Conservation (phyloP, 35 echinoderm and acorn worm genomes). For the Stichopus chloronotus region DNA sequence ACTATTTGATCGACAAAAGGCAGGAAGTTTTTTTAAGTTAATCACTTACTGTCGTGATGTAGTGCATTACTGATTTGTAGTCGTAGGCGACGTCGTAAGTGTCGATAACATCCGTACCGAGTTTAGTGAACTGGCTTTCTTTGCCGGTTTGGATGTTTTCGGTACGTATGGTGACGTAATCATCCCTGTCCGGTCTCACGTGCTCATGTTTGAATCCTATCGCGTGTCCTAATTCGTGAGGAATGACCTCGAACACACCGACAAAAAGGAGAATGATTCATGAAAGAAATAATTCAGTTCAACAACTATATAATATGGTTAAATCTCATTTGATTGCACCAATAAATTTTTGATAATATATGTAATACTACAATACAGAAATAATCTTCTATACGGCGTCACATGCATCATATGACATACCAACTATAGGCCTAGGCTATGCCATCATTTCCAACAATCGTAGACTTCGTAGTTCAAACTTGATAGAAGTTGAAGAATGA, state of each 20-base stretch:
- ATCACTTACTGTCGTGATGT: constrained; percentile 62
- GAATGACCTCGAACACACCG: not conserved
- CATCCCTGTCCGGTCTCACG: constrained; percentile 81
- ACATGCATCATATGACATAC: too few relatives aligned
- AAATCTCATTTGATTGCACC: too few relatives aligned
- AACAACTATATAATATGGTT: too few relatives aligned
- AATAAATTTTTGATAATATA: not conserved
- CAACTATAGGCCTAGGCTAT: too few relatives aligned
- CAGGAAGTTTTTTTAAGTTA: too few relatives aligned
- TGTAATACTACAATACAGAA: not conserved
- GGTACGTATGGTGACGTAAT: constrained; percentile 58
- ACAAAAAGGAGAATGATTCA: not conserved
- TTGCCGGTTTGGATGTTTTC: constrained; percentile 63
- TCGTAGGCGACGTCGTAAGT: constrained; percentile 78
- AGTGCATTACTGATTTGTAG: constrained; percentile 84
- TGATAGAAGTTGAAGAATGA: too few relatives aligned
- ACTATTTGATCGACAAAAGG: too few relatives aligned
- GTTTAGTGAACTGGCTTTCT: constrained; percentile 60
- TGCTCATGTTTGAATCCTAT: constrained; percentile 85
- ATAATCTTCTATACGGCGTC: not conserved
- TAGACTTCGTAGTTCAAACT: too few relatives aligned
- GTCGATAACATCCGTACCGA: not conserved
- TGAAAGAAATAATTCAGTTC: too few relatives aligned
- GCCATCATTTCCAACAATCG: too few relatives aligned
- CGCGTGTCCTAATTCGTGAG: constrained; percentile 88